A percentile compares a stretch with the other conserved stretches of the same genome.
Evolutionary conservation across 30 jellyfish, hydroid and myxozoan genomes (phyloP).

Genomic region (Nemopilema nomurai): DNA sequence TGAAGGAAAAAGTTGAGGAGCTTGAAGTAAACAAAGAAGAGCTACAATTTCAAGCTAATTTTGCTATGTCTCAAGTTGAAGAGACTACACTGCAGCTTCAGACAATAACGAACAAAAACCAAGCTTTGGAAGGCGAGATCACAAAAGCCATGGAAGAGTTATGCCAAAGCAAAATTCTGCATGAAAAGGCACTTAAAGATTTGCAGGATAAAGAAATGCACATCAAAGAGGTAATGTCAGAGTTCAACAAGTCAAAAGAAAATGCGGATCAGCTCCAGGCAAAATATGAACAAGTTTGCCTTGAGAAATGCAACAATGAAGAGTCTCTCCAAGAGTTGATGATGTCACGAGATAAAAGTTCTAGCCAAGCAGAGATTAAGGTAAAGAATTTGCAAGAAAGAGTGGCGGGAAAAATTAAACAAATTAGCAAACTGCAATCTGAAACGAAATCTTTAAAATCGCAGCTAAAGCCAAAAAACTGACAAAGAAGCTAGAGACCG

Average conservation of each 20-base stretch:
- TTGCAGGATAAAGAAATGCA: constrained; percentile 1
- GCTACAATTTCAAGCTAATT: constrained; percentile 35
- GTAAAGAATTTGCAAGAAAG: constrained; percentile 65
- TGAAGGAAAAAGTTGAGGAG: constrained; percentile 29
- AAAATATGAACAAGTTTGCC: constrained; percentile 19
- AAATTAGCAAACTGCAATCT: constrained; percentile 57
- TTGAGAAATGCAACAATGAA: constrained; percentile 42
- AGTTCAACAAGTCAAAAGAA: background rate
- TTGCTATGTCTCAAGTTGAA: constrained; percentile 39
- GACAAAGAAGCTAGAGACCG: constrained; percentile 50
- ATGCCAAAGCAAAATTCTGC: background rate
- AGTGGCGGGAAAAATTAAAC: constrained; percentile 62
- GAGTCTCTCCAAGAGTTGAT: constrained; percentile 56
- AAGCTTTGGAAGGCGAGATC: background rate
- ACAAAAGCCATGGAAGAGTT: background rate
- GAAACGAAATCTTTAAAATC: constrained; percentile 63
- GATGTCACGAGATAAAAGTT: constrained; percentile 65
- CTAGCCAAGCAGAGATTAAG: constrained; percentile 66
- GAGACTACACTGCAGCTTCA: constrained; percentile 30
- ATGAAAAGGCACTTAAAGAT: background rate
- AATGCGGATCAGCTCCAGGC: constrained; percentile 31
- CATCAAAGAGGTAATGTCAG: background rate
- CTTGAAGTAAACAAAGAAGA: constrained; percentile 36
- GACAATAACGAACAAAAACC: background rate
- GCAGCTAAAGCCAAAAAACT: constrained; percentile 62